A percentile compares a stretch with the other conserved stretches of the same genome.
Evolutionary conservation across 2,888 invertebrate genomes (phyloP).

Genomic region (Ophioninae sp.): DNA sequence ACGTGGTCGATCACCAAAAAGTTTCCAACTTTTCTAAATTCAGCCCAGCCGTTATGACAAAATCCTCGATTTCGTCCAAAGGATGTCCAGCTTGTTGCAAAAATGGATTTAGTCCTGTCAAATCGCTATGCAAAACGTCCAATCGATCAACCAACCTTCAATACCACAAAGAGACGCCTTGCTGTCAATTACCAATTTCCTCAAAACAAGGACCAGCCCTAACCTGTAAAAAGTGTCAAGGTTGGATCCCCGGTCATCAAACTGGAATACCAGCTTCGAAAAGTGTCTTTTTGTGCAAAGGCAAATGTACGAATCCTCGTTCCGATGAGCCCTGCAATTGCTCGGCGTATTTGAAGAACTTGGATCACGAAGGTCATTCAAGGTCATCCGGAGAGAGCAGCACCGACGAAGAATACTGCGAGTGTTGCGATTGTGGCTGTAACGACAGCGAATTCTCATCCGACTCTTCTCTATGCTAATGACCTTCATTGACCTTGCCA

Average conservation of each 20-base stretch:
- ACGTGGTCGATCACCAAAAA: neutral
- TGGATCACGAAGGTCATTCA: slow-evolving; percentile 37
- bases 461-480: slow-evolving; percentile 22
- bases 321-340: slow-evolving; percentile 67
- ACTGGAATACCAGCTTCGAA: neutral
- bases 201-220: neutral
- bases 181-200: neutral
- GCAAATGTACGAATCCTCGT: slow-evolving; percentile 61
- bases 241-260: neutral
- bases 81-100: slow-evolving; percentile 27
- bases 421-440: slow-evolving; percentile 70
- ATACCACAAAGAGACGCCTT: slow-evolving; percentile 27
- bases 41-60: slow-evolving; percentile 31
- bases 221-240: slow-evolving; percentile 30
- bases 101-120: slow-evolving; percentile 9
- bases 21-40: slow-evolving; percentile 22
- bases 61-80: slow-evolving; percentile 17
- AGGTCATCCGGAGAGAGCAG: slow-evolving; percentile 55
- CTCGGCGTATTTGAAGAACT: slow-evolving; percentile 43
- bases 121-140: slow-evolving; percentile 16
- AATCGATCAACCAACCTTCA: slow-evolving; percentile 1
- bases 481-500: no score
- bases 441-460: slow-evolving; percentile 39
- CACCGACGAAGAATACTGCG: slow-evolving; percentile 72
- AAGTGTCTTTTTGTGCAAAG: slow-evolving; percentile 67